Evolutionary conservation across 2,888 invertebrate species (phyloP).

Genomic region (Brachypalpus laphriformis): DNA sequence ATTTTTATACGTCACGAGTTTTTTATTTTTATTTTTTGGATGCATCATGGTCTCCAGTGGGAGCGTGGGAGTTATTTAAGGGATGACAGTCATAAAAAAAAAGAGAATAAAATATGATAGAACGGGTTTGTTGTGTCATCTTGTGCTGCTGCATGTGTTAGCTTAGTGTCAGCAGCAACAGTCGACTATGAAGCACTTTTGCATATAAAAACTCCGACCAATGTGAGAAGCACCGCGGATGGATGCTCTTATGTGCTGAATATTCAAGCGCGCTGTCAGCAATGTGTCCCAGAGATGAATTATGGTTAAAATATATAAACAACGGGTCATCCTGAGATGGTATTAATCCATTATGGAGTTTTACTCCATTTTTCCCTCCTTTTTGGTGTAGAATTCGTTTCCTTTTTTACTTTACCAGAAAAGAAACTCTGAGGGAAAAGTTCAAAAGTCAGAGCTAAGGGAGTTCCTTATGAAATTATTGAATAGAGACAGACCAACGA

Average conservation of each 20-base stretch:
- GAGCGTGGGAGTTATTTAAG: constrained; percentile 50
- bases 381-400: too few species aligned
- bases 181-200: constrained; percentile 42
- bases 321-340: constrained; percentile 69
- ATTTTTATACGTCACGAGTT: constrained; percentile 31
- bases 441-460: constrained; percentile 16
- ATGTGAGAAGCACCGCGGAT: constrained; percentile 16
- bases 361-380: constrained; percentile 38
- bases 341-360: constrained; percentile 69
- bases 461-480: constrained; percentile 28
- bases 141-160: constrained; percentile 20
- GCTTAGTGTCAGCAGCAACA: constrained; percentile 57
- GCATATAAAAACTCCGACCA: constrained; percentile 19
- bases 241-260: constrained; percentile 48
- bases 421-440: constrained; percentile 9
- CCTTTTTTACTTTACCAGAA: not conserved
- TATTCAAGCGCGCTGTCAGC: constrained; percentile 68
- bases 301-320: constrained; percentile 57
- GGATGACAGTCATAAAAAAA: constrained; percentile 55
- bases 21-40: not conserved
- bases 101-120: constrained; percentile 50
- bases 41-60: not conserved
- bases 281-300: constrained; percentile 62
- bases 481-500: not conserved
- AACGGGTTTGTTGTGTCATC: constrained; percentile 44